These are phyloP conservation scores for Haliclona indistincta DNA, from an alignment of 37 sponge, comb jelly and placozoan genomes.

Conservation along the genomic window DNA sequence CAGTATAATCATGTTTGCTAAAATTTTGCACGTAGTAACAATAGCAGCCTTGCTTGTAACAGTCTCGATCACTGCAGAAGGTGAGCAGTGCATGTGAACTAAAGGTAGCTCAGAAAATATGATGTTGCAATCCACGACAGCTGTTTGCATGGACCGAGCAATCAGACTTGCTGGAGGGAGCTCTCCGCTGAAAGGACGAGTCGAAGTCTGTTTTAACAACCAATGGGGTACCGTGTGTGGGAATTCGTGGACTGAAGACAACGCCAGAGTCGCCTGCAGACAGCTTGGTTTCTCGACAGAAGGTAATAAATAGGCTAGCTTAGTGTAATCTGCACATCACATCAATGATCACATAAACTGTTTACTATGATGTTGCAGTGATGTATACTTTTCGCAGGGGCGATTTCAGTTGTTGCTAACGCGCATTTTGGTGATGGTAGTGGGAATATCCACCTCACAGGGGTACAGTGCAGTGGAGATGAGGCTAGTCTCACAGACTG, in stretches of 20 bases:
- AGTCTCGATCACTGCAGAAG: too few species aligned
- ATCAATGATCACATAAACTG: background rate
- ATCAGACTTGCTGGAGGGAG: background rate
- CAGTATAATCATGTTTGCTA: too few species aligned
- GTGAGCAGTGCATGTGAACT: too few species aligned
- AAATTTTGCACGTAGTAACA: too few species aligned
- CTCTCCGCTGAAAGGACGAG: background rate
- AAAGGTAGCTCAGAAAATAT: too few species aligned
- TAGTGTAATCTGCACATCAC: background rate
- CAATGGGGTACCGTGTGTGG: constrained; percentile 2
- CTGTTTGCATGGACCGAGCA: background rate
- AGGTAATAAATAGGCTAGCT: background rate
- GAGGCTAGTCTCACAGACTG: constrained; percentile 27
- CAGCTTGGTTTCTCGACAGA: background rate
- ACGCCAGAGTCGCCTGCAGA: constrained; percentile 4
- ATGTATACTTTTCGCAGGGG: background rate
- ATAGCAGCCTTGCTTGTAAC: too few species aligned
- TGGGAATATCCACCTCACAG: constrained; percentile 7
- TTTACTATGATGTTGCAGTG: background rate
- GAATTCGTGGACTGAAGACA: background rate
- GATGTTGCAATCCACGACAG: too few species aligned
- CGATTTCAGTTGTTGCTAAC: constrained; percentile 10
- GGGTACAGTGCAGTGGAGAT: constrained; percentile 24
- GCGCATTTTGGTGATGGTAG: constrained; percentile 24
- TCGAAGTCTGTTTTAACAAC: constrained; percentile 5